These are phyloP conservation scores for Catalaphyllia jardinei DNA, from an alignment of 64 coral and sea anemone genomes.

Conservation along the genomic window DNA sequence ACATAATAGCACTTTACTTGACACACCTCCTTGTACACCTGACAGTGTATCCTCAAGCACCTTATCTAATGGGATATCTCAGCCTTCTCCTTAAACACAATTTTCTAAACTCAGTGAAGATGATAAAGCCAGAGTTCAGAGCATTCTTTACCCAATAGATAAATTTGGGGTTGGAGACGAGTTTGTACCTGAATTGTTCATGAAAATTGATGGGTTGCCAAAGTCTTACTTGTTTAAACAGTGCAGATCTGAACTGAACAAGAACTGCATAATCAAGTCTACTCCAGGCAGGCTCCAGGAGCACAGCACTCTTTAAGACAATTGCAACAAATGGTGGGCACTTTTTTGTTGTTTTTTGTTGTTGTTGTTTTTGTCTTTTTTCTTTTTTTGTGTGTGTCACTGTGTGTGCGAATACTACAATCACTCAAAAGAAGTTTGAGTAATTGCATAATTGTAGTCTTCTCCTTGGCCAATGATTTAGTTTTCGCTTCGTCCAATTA, in stretches of 20 bases:
- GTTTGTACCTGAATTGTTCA: slow-evolving; percentile 65
- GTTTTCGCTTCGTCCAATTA: no score
- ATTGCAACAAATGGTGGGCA: no score
- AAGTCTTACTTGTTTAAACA: slow-evolving; percentile 57
- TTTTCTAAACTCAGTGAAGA: slow-evolving; percentile 51
- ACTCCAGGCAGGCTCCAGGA: slow-evolving; percentile 43
- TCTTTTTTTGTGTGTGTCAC: no score
- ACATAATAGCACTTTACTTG: background rate
- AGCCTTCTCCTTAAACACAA: background rate
- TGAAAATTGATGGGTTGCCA: slow-evolving; percentile 47
- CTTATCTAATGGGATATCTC: background rate
- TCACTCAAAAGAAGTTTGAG: no score
- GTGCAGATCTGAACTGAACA: slow-evolving; percentile 43
- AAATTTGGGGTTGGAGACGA: slow-evolving; percentile 76
- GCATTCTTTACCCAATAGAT: slow-evolving; percentile 58
- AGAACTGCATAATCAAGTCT: slow-evolving; percentile 14
- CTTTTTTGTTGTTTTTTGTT: no score
- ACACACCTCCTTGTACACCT: background rate
- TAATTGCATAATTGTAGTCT: no score
- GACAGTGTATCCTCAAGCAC: background rate
- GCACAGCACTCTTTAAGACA: slow-evolving; percentile 15
- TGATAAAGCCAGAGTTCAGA: slow-evolving; percentile 63
- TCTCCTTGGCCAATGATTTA: no score
- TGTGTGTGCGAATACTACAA: no score
- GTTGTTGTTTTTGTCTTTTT: no score